These are phyloP conservation scores for Rhabdornis inornatus DNA, from an alignment of 2,113 vertebrate species.

Conservation along the genomic window DNA sequence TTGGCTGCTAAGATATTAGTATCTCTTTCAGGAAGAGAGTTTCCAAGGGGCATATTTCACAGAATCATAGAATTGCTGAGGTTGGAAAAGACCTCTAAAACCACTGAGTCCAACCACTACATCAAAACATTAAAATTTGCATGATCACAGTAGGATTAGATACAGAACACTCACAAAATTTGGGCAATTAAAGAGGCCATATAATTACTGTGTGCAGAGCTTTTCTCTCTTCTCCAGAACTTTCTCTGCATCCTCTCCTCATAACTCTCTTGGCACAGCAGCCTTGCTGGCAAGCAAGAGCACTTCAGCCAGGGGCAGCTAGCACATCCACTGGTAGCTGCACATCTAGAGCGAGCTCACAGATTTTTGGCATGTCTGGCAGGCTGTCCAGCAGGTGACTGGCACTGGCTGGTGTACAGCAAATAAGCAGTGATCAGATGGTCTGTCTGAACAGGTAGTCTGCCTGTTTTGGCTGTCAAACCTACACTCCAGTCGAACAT, in stretches of 20 bases:
- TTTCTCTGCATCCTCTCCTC: neutral
- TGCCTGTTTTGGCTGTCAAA: neutral
- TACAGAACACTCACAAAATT: neutral
- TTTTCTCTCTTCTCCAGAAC: neutral
- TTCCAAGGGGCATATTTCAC: neutral
- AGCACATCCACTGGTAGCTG: neutral
- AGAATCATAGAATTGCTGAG: neutral
- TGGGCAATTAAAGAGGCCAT: neutral
- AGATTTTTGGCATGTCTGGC: neutral
- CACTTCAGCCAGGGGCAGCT: neutral
- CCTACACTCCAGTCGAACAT: neutral
- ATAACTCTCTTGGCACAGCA: neutral
- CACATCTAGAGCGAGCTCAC: neutral
- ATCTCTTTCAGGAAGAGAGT: neutral
- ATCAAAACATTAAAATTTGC: neutral
- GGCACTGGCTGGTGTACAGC: neutral
- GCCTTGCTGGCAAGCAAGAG: accelerated
- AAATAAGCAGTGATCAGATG: neutral
- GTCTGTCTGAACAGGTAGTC: neutral
- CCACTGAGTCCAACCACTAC: neutral
- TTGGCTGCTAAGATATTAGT: neutral
- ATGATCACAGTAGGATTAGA: neutral
- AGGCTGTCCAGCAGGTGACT: neutral
- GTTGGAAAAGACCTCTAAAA: neutral
- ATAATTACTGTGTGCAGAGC: neutral